A percentile compares a stretch with the other conserved stretches of the same genome.
These are phyloP conservation scores for cattle (Bos taurus) DNA, from an alignment of 2,113 vertebrate species.

Conservation along the genomic window ARS-UCD2.0 NC_037329.1:119550501-119551000, in stretches of 20 bases:
- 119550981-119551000: accelerated
- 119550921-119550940: background rate
- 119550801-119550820: background rate
- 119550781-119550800: background rate
- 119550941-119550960: background rate
- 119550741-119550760: background rate
- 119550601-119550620: background rate
- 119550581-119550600: background rate
- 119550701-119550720: background rate
- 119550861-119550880: background rate
- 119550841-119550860: background rate
- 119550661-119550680: background rate
- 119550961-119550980: background rate
- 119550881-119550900: too few relatives aligned
- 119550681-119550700: background rate
- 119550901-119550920: background rate
- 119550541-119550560: background rate
- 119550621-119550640: background rate
- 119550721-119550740: background rate
- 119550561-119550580: background rate
- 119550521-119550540: background rate
- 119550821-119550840: background rate
- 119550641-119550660: background rate
- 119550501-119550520: background rate
- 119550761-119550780: background rate